phyloP scores from a whole-genome alignment of 2,113 vertebrate genomes.

The Mormoops blainvillei region DNA sequence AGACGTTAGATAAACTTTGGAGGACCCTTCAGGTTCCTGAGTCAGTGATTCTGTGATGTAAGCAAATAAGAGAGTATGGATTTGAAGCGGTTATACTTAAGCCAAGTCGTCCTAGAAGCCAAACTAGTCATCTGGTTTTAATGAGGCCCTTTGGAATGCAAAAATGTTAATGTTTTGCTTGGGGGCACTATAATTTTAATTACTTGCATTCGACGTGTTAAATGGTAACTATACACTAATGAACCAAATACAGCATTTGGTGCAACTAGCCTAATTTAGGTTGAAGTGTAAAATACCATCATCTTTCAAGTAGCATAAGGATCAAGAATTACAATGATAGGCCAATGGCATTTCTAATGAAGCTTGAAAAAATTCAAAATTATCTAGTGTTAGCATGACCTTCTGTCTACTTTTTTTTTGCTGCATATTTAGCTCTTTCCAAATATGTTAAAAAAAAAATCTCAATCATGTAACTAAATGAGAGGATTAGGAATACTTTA shows the following conservation, averaged over 20 bases:
- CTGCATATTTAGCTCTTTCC: neutral
- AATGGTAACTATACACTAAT: neutral
- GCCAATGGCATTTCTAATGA: neutral
- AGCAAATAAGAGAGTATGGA: constrained; percentile 38
- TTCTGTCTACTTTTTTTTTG: neutral
- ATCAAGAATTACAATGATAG: neutral
- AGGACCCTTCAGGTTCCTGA: constrained; percentile 26
- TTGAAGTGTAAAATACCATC: neutral
- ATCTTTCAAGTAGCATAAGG: neutral
- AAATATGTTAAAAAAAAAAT: neutral
- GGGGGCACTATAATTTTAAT: constrained; percentile 43
- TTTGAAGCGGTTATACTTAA: constrained; percentile 4
- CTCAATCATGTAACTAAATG: constrained; percentile 15
- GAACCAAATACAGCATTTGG: neutral
- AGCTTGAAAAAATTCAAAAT: neutral
- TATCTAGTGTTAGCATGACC: neutral
- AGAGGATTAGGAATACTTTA: neutral
- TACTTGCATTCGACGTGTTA: constrained; percentile 51
- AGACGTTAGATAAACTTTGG: constrained; percentile 42
- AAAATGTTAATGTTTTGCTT: constrained; percentile 57
- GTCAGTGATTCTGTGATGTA: constrained; percentile 31
- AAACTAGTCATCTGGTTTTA: constrained; percentile 69
- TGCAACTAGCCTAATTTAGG: neutral
- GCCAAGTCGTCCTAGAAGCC: constrained; percentile 39
- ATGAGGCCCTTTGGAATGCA: constrained; percentile 57